Conservation (phyloP, 2,113 vertebrate genomes). For the Crotalus tigris region DNA sequence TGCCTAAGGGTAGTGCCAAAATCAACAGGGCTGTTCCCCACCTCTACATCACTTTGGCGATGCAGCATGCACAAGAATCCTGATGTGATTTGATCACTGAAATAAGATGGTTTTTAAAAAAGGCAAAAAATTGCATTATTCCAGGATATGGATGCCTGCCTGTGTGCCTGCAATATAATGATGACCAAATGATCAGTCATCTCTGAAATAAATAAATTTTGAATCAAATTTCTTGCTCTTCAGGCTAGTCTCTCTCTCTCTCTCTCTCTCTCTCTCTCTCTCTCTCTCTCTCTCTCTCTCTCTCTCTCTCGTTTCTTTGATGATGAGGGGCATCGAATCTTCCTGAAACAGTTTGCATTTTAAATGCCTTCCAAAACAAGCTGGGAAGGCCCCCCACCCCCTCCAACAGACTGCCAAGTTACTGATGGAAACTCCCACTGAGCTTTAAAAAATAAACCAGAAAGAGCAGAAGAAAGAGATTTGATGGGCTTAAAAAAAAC, state of each 20-base stretch:
- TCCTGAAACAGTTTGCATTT: neutral
- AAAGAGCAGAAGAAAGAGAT: neutral
- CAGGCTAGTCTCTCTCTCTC: neutral
- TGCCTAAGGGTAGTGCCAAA: neutral
- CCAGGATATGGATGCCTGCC: neutral
- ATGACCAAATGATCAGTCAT: neutral
- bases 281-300: too few relatives aligned
- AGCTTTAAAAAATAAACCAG: neutral
- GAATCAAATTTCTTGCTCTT: neutral
- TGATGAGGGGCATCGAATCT: neutral
- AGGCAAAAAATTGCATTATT: neutral
- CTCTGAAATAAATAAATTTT: slow-evolving; percentile 22
- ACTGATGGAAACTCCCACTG: neutral
- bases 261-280: too few relatives aligned
- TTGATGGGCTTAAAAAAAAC: neutral
- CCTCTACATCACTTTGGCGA: neutral
- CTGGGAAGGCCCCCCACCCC: rapidly evolving
- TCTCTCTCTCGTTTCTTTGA: neutral
- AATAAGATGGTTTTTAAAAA: neutral
- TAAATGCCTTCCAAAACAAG: neutral
- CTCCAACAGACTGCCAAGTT: neutral
- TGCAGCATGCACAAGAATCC: neutral
- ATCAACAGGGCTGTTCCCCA: neutral
- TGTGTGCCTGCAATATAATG: neutral
- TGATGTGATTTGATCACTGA: neutral